These are phyloP conservation scores for Acanthiza pusilla DNA, from an alignment of 2,797 vertebrate species.

Conservation along the genomic window DNA sequence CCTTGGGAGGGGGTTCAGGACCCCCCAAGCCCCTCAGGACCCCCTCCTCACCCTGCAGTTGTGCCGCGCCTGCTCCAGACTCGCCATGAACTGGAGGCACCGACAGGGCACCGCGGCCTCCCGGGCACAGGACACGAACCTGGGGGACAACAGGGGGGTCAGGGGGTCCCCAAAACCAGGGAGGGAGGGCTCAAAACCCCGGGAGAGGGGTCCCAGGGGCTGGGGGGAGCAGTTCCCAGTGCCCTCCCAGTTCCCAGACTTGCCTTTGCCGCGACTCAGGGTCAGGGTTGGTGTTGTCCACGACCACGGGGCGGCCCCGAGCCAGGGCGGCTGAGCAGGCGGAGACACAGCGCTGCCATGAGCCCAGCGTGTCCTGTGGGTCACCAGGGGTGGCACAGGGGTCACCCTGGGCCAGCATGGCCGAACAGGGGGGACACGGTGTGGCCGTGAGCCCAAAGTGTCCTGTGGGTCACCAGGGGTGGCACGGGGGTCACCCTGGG, in stretches of 20 bases:
- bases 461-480: too few species aligned
- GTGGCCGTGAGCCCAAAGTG: neutral
- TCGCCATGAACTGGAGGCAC: conserved; percentile 83
- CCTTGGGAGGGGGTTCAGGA: too few species aligned
- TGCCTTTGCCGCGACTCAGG: conserved; percentile 82
- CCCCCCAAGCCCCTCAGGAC: neutral
- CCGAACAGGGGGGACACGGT: too few species aligned
- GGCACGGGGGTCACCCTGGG: conserved; percentile 75
- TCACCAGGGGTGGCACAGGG: neutral
- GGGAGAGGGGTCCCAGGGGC: too few species aligned
- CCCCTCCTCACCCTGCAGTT: conserved; percentile 68
- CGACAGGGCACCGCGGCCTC: conserved; percentile 79
- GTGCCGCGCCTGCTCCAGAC: conserved; percentile 83
- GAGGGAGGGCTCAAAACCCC: too few species aligned
- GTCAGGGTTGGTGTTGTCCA: conserved; percentile 93
- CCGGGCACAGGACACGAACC: conserved; percentile 81
- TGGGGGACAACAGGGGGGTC: conserved; percentile 66
- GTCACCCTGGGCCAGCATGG: neutral
- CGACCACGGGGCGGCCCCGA: conserved; percentile 70
- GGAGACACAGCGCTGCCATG: conserved; percentile 87
- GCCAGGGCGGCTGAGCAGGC: conserved; percentile 76
- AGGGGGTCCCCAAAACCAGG: neutral
- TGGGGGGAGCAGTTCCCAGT: neutral
- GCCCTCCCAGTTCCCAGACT: neutral
- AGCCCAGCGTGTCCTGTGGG: conserved; percentile 83